phyloP scores from a whole-genome alignment of 2,113 vertebrate species.

The Glareola pratincola region DNA sequence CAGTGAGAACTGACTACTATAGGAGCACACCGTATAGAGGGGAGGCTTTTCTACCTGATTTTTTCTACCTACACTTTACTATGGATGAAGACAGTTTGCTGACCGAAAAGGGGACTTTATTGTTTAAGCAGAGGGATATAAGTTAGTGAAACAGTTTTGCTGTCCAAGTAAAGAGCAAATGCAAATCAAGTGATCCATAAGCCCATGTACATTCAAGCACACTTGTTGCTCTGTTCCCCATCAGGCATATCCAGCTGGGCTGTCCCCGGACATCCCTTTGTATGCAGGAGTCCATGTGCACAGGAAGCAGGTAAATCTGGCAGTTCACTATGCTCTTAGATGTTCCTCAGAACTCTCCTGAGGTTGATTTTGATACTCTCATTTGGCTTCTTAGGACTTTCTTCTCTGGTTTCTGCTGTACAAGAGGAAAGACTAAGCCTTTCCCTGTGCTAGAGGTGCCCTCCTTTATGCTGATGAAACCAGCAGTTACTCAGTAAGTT shows the following conservation, averaged over 20 bases:
- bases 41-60: background rate
- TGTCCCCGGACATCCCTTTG: background rate
- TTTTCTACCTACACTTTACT: background rate
- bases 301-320: background rate
- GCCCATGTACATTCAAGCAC: background rate
- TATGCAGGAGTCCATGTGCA: background rate
- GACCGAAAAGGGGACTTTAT: background rate
- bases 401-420: background rate
- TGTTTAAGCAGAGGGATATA: background rate
- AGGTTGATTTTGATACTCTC: background rate
- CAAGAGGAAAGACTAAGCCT: background rate
- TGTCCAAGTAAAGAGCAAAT: background rate
- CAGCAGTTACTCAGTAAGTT: background rate
- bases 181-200: background rate
- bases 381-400: background rate
- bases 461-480: background rate
- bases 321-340: background rate
- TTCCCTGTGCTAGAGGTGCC: background rate
- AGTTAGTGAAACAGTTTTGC: background rate
- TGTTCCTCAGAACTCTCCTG: background rate
- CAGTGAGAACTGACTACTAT: background rate
- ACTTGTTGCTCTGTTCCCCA: background rate
- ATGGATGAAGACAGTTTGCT: background rate
- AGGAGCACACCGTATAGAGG: background rate
- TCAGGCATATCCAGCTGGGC: background rate